phyloP scores from a whole-genome alignment of 1,140 invertebrate genomes.

The Lutraria rhynchaena region DNA sequence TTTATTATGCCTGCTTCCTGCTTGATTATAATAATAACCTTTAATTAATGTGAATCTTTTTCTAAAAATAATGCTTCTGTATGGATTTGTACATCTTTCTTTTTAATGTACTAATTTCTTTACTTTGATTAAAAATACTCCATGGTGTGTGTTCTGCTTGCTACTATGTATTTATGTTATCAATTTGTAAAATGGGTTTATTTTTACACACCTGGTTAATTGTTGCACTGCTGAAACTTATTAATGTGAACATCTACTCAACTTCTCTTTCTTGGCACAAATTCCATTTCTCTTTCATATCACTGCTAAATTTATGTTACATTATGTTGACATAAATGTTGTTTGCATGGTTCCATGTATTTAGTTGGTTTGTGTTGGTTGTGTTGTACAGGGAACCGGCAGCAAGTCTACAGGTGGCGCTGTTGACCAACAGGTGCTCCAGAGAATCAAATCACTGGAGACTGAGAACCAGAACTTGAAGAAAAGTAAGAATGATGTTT shows the following conservation, averaged over 20 bases:
- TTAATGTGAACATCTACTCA: background rate
- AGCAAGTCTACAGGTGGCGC: constrained; percentile 26
- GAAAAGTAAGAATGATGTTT: constrained; percentile 69
- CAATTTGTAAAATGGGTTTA: background rate
- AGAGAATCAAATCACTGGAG: constrained; percentile 77
- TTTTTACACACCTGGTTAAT: background rate
- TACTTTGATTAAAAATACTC: too few relatives aligned
- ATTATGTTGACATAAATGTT: constrained; percentile 1
- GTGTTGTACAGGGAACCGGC: constrained; percentile 47
- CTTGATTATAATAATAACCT: too few relatives aligned
- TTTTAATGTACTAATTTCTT: too few relatives aligned
- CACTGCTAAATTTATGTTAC: background rate
- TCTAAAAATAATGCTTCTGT: too few relatives aligned
- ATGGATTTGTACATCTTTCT: too few relatives aligned
- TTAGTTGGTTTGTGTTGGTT: constrained; percentile 49
- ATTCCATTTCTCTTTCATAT: constrained; percentile 1
- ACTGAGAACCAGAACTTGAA: constrained; percentile 81
- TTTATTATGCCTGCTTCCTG: too few relatives aligned
- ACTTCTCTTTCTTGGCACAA: background rate
- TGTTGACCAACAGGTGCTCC: constrained; percentile 38
- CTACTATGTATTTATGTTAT: background rate
- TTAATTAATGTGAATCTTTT: too few relatives aligned
- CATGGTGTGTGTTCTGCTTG: background rate
- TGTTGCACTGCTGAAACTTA: background rate
- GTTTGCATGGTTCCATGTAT: constrained; percentile 41